Evolutionary conservation across 2,888 invertebrate species (phyloP).

Genomic region (Acanthopleura granulata): DNA sequence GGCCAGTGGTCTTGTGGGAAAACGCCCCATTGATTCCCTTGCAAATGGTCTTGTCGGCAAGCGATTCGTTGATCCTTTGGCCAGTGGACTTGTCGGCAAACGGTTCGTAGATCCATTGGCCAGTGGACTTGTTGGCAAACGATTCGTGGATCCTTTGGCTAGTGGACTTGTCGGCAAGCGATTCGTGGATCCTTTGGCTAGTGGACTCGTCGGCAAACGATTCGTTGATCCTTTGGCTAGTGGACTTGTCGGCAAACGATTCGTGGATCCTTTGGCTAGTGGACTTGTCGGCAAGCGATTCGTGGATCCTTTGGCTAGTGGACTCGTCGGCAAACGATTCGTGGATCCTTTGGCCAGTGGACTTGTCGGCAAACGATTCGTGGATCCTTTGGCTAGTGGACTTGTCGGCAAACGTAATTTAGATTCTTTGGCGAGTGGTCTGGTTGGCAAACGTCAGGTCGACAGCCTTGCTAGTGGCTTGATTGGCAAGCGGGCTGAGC

Average conservation of each 20-base stretch:
- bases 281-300: conserved; percentile 23
- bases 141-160: conserved; percentile 23
- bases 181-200: conserved; percentile 23
- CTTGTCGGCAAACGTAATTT: conserved; percentile 24
- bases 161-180: conserved; percentile 27
- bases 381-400: conserved; percentile 25
- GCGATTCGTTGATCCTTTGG: conserved; percentile 21
- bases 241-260: conserved; percentile 25
- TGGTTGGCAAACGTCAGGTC: conserved; percentile 20
- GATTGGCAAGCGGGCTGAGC: conserved; percentile 19
- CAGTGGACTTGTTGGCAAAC: conserved; percentile 27
- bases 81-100: conserved; percentile 25
- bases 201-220: conserved; percentile 25
- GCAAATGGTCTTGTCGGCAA: conserved; percentile 29
- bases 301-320: conserved; percentile 14
- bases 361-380: not conserved
- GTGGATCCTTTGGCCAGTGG: not conserved
- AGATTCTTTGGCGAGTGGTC: conserved; percentile 21
- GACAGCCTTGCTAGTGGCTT: conserved; percentile 1
- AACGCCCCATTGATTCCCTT: conserved; percentile 24
- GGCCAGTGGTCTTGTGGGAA: conserved; percentile 29
- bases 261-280: conserved; percentile 12
- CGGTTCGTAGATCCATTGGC: conserved; percentile 24
- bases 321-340: conserved; percentile 13
- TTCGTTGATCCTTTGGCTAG: conserved; percentile 18